Percentiles rank a stretch among this genome's conserved stretches.
Evolutionary conservation across 2,113 vertebrate genomes (phyloP).

Genomic region (Meles meles): DNA sequence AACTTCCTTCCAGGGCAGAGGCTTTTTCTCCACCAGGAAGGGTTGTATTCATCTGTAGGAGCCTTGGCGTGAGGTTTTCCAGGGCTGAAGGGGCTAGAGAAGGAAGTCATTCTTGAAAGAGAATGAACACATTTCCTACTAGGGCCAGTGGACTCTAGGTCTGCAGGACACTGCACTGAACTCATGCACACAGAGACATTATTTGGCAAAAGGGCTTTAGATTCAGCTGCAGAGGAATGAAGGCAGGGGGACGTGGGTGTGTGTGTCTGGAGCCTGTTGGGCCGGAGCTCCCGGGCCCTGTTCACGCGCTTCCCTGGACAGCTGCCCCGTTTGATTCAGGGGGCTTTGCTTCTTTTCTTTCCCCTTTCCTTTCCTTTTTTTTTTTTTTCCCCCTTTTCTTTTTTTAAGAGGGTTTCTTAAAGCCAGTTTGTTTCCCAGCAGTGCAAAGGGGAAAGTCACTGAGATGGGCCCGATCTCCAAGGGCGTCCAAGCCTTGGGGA

Average conservation of each 20-base stretch:
- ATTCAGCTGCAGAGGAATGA: not conserved
- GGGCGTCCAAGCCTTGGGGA: not conserved
- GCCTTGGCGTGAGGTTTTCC: not conserved
- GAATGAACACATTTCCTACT: not conserved
- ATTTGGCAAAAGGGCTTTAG: not conserved
- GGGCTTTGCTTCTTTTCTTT: not conserved
- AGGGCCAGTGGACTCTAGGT: not conserved
- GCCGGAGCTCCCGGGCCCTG: not conserved
- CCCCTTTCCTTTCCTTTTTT: too few species aligned
- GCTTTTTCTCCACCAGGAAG: not conserved
- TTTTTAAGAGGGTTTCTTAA: not conserved
- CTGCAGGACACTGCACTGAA: not conserved
- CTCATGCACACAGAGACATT: not conserved
- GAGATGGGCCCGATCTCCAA: not conserved
- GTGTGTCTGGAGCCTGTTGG: not conserved
- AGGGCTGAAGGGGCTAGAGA: not conserved
- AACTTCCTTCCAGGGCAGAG: not conserved
- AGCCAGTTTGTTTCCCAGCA: not conserved
- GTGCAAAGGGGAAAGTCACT: not conserved
- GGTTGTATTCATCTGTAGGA: not conserved
- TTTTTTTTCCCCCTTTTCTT: too few species aligned
- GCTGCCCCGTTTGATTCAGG: not conserved
- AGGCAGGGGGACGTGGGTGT: not conserved
- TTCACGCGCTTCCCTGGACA: not conserved
- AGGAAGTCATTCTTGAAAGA: not conserved